Conservation (phyloP, 2,888 invertebrate genomes). For the Parthenolecanium corni region DNA sequence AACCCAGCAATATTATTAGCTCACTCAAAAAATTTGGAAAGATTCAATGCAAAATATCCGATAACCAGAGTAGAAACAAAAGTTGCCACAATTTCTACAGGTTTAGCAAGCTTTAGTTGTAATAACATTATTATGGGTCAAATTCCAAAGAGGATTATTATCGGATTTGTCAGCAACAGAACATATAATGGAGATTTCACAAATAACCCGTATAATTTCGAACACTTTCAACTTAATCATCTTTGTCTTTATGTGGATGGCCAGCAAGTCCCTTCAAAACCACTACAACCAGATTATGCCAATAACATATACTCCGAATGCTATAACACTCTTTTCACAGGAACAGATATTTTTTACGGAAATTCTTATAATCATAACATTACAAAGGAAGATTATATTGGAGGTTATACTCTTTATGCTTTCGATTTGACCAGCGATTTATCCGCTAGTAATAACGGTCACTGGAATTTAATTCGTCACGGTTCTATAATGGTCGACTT, state of each 20-base stretch:
- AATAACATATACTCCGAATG: constrained; percentile 31
- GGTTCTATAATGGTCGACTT: constrained; percentile 22
- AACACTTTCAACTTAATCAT: constrained; percentile 30
- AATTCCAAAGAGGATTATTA: constrained; percentile 35
- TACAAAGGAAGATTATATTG: constrained; percentile 23
- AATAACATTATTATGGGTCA: constrained; percentile 36
- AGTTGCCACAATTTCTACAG: constrained; percentile 32
- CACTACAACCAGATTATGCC: constrained; percentile 31
- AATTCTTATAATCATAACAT: constrained; percentile 13
- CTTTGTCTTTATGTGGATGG: constrained; percentile 32
- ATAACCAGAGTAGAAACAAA: constrained; percentile 33
- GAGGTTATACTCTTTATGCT: constrained; percentile 33
- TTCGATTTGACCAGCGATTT: constrained; percentile 34
- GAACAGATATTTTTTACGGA: background rate
- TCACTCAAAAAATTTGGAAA: constrained; percentile 33
- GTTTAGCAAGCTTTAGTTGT: no score
- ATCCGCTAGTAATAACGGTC: constrained; percentile 6
- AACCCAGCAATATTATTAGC: constrained; percentile 34
- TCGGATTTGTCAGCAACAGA: no score
- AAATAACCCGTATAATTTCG: no score
- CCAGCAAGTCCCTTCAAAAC: no score
- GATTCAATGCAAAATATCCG: constrained; percentile 33
- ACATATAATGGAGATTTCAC: no score
- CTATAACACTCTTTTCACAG: constrained; percentile 34
- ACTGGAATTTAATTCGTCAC: no score